phyloP scores from a whole-genome alignment of 2,797 vertebrate species.

The Eutrigla gurnardus region DNA sequence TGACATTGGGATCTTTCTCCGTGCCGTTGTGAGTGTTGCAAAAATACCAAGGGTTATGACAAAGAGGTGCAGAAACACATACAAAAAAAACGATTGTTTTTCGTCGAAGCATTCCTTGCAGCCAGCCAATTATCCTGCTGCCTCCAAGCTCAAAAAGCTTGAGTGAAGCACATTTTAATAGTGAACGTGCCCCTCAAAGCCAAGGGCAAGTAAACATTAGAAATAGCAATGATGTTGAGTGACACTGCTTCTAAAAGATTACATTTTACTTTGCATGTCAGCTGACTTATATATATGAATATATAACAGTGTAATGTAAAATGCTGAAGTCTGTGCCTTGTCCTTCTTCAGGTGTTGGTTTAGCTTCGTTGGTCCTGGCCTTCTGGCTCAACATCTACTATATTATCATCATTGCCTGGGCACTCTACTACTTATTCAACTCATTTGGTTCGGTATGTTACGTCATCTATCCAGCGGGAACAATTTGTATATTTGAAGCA shows the following conservation, averaged over 20 bases:
- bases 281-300: neutral
- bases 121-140: constrained; percentile 30
- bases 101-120: constrained; percentile 9
- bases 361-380: constrained; percentile 90
- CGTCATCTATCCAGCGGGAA: neutral
- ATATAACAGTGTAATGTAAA: neutral
- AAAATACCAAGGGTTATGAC: neutral
- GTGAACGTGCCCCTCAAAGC: constrained; percentile 16
- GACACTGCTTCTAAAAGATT: neutral
- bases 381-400: constrained; percentile 97
- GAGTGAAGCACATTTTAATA: constrained; percentile 30
- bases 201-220: constrained; percentile 32
- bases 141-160: constrained; percentile 7
- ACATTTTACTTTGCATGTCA: neutral
- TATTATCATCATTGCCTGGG: constrained; percentile 95
- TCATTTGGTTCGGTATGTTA: constrained; percentile 88
- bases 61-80: neutral
- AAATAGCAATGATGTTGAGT: constrained; percentile 17
- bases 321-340: neutral
- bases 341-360: constrained; percentile 86
- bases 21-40: neutral
- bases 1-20: neutral
- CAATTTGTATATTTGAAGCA: too few relatives aligned
- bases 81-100: constrained; percentile 6
- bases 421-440: constrained; percentile 93